Percentiles rank a stretch among this genome's conserved stretches.
phyloP scores from a whole-genome alignment of 2,888 invertebrate species.

The Mythimna vitellina region DNA sequence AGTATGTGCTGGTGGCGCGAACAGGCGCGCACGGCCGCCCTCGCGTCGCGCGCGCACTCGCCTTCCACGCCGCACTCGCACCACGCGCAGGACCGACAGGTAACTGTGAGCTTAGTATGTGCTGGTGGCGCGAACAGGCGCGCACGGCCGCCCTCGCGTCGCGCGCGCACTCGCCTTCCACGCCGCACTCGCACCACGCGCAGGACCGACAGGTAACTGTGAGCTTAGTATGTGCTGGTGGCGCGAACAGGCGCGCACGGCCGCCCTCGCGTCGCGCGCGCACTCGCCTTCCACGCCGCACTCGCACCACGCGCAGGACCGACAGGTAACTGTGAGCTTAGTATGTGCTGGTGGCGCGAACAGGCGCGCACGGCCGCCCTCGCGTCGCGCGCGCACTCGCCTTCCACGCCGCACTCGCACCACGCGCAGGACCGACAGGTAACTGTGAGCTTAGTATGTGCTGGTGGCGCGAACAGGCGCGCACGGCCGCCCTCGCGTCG shows the following conservation, averaged over 20 bases:
- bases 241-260: conserved; percentile 82
- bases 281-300: conserved; percentile 84
- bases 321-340: conserved; percentile 74
- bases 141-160: conserved; percentile 77
- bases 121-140: conserved; percentile 85
- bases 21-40: conserved; percentile 77
- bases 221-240: conserved; percentile 78
- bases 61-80: conserved; percentile 79
- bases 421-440: conserved; percentile 81
- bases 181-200: conserved; percentile 71
- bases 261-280: conserved; percentile 80
- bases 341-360: conserved; percentile 85
- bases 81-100: conserved; percentile 79
- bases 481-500: conserved; percentile 76
- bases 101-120: conserved; percentile 63
- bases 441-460: conserved; percentile 55
- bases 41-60: conserved; percentile 84
- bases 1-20: conserved; percentile 86
- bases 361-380: conserved; percentile 77
- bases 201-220: conserved; percentile 79
- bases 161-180: conserved; percentile 85
- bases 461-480: conserved; percentile 86
- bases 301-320: conserved; percentile 71
- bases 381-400: conserved; percentile 85
- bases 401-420: conserved; percentile 77